Conservation (phyloP, 1,140 invertebrate genomes). For the Drosophila prosaltans region DNA sequence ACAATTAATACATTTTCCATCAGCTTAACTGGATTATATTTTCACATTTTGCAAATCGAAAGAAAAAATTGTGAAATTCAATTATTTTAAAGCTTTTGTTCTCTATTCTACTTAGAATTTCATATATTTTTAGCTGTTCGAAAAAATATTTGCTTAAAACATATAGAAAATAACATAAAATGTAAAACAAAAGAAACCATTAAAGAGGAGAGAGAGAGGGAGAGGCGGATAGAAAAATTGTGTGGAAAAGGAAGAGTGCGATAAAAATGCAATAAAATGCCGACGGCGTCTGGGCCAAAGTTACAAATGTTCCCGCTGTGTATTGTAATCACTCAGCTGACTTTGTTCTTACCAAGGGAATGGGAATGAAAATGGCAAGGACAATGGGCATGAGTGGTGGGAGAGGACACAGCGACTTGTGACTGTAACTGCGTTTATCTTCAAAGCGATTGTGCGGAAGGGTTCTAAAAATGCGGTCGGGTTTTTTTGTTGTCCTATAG, state of each 20-base stretch:
- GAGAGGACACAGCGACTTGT: neutral
- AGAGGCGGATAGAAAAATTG: neutral
- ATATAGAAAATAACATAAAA: slow-evolving; percentile 34
- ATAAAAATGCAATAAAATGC: slow-evolving; percentile 69
- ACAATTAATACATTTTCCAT: slow-evolving; percentile 25
- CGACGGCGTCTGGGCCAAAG: slow-evolving; percentile 27
- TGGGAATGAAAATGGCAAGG: slow-evolving; percentile 8
- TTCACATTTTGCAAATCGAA: slow-evolving; percentile 26
- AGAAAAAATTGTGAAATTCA: slow-evolving; percentile 24
- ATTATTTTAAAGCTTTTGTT: slow-evolving; percentile 34
- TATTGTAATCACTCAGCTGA: slow-evolving; percentile 62
- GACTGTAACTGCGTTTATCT: slow-evolving; percentile 1
- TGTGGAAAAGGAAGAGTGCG: neutral
- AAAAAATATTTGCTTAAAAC: neutral
- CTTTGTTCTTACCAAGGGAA: slow-evolving; percentile 16
- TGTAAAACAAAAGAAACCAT: slow-evolving; percentile 18
- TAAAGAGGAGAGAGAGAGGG: neutral
- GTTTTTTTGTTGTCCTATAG: neutral
- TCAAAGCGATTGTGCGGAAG: slow-evolving; percentile 2
- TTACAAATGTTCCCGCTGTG: slow-evolving; percentile 56
- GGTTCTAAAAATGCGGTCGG: slow-evolving; percentile 3
- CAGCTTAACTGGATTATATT: slow-evolving; percentile 25
- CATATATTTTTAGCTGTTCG: neutral
- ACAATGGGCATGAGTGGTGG: neutral
- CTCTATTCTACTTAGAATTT: slow-evolving; percentile 32